These are phyloP conservation scores for Ophion costatus DNA, from an alignment of 2,888 invertebrate species.

Conservation along the genomic window DNA sequence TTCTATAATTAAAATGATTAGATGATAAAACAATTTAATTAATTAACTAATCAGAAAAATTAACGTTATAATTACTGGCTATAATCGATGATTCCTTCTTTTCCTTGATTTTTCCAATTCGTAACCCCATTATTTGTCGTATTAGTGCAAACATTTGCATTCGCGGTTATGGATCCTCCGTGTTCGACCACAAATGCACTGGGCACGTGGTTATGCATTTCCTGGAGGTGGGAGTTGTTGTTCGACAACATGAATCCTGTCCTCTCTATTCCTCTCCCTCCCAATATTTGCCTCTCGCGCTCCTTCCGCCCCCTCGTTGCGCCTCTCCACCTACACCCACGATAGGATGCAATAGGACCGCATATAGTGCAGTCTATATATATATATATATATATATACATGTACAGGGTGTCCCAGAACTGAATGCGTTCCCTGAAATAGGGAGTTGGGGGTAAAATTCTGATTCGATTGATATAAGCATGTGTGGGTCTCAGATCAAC, in stretches of 20 bases:
- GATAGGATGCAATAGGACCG: neutral
- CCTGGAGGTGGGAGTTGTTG: constrained; percentile 43
- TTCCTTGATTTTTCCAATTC: neutral
- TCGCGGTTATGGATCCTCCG: constrained; percentile 22
- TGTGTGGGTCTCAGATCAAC: too few relatives aligned
- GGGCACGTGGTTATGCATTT: constrained; percentile 40
- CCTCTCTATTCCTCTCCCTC: neutral
- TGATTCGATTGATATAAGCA: too few relatives aligned
- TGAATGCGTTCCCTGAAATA: too few relatives aligned
- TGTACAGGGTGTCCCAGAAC: too few relatives aligned
- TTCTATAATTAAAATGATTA: too few relatives aligned
- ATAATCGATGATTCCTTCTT: neutral
- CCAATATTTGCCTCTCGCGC: neutral
- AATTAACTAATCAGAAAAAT: neutral
- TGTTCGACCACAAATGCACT: constrained; percentile 41
- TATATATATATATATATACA: too few relatives aligned
- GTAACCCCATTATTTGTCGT: neutral
- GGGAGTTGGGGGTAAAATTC: too few relatives aligned
- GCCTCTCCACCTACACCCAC: constrained; percentile 7
- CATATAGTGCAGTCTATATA: neutral
- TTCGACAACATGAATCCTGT: constrained; percentile 29
- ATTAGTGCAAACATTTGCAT: constrained; percentile 20
- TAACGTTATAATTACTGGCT: neutral
- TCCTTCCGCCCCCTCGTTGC: neutral
- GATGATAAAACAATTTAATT: neutral